These are phyloP conservation scores for Rynchops niger DNA, from an alignment of 2,113 vertebrate genomes.

Conservation along the genomic window DNA sequence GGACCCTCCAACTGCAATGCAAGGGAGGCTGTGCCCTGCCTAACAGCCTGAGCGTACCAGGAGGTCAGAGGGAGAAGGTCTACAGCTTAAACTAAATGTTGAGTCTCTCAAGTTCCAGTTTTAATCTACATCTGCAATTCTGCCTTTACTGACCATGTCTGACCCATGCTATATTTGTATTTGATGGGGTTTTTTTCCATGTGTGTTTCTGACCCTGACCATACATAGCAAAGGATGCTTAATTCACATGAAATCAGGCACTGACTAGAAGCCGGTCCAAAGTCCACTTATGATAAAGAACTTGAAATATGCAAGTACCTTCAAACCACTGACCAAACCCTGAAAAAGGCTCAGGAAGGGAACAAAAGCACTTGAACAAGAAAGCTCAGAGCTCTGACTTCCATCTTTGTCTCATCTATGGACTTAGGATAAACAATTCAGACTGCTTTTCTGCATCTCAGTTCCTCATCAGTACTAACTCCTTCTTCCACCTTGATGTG, in stretches of 20 bases:
- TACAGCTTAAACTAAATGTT: neutral
- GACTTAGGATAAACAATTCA: neutral
- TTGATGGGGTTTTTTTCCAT: neutral
- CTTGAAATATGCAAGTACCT: neutral
- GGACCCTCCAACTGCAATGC: accelerated
- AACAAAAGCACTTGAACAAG: neutral
- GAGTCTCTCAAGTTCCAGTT: neutral
- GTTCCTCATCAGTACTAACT: neutral
- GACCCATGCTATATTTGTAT: neutral
- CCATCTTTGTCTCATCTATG: neutral
- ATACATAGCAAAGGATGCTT: neutral
- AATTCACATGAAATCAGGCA: neutral
- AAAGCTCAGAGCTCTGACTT: neutral
- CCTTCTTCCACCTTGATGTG: neutral
- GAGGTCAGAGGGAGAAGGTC: neutral
- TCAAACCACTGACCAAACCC: neutral
- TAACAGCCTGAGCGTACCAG: neutral
- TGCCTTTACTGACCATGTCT: neutral
- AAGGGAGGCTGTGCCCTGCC: neutral
- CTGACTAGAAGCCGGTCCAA: neutral
- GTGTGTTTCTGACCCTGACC: neutral
- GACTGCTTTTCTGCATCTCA: neutral
- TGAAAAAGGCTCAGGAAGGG: neutral
- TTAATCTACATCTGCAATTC: neutral
- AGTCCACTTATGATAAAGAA: neutral